These are phyloP conservation scores for Ericerus pela DNA, from an alignment of 1,140 invertebrate species.

Conservation along the genomic window DNA sequence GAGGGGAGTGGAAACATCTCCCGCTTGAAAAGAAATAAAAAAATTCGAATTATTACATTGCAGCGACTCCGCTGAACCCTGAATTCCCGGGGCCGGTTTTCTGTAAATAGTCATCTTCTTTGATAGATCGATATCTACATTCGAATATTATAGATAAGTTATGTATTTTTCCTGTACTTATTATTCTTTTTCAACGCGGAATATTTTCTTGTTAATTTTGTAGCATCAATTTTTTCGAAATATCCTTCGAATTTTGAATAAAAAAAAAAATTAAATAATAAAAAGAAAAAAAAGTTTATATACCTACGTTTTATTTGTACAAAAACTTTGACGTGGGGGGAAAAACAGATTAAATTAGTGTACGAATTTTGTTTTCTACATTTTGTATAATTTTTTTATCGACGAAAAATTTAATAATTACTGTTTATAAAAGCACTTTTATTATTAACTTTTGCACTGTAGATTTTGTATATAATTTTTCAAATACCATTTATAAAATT, in stretches of 20 bases:
- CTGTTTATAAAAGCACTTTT: slow-evolving; percentile 3
- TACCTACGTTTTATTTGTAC: background rate
- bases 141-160: too few relatives aligned
- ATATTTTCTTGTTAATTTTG: background rate
- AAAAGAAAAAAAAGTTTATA: background rate
- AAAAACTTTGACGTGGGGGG: background rate
- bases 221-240: background rate
- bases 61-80: too few relatives aligned
- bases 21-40: too few relatives aligned
- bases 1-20: too few relatives aligned
- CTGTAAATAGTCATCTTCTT: too few relatives aligned
- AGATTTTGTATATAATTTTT: slow-evolving; percentile 9
- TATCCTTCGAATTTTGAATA: background rate
- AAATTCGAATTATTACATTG: too few relatives aligned
- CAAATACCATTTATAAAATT: background rate
- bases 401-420: background rate
- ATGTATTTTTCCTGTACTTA: too few relatives aligned
- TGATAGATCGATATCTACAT: too few relatives aligned
- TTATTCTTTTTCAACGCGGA: too few relatives aligned
- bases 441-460: slow-evolving; percentile 9
- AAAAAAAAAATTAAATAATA: background rate
- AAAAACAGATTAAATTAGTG: background rate
- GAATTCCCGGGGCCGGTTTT: too few relatives aligned
- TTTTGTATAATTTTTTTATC: slow-evolving; percentile 2
- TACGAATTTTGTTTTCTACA: background rate